These are phyloP conservation scores for Andricus curvator DNA, from an alignment of 2,888 invertebrate genomes.

Conservation along the genomic window DNA sequence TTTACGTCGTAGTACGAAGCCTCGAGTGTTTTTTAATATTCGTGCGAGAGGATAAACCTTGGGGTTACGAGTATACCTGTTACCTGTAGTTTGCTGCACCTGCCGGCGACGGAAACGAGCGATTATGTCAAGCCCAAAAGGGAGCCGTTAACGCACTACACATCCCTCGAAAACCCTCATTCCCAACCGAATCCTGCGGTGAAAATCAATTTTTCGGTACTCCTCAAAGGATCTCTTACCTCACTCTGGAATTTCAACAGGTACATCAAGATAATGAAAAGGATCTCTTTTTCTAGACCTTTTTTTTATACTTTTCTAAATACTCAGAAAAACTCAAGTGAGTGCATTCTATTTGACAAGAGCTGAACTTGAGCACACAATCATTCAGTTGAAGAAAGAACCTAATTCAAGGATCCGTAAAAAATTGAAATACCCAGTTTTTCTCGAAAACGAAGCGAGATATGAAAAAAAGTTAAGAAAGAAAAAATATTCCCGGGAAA, in stretches of 20 bases:
- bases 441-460: too few relatives aligned
- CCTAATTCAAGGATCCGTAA: too few relatives aligned
- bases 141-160: conserved; percentile 46
- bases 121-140: conserved; percentile 63
- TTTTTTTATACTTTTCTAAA: not conserved
- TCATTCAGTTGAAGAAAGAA: too few relatives aligned
- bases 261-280: not conserved
- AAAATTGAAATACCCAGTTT: too few relatives aligned
- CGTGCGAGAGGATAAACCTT: conserved; percentile 33
- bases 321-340: not conserved
- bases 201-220: conserved; percentile 39
- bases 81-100: conserved; percentile 57
- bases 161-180: conserved; percentile 18
- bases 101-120: conserved; percentile 67
- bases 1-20: conserved; percentile 2
- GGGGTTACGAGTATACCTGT: conserved; percentile 32
- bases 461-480: too few relatives aligned
- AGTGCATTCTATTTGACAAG: too few relatives aligned
- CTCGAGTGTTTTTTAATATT: conserved; percentile 38
- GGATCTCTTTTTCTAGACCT: not conserved
- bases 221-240: conserved; percentile 21
- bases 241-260: conserved; percentile 22
- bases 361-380: too few relatives aligned
- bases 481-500: too few relatives aligned
- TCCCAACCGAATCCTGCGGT: conserved; percentile 27